Evolutionary conservation across 1,140 invertebrate genomes (phyloP).

Genomic region (Leptonema lineaticorne): DNA sequence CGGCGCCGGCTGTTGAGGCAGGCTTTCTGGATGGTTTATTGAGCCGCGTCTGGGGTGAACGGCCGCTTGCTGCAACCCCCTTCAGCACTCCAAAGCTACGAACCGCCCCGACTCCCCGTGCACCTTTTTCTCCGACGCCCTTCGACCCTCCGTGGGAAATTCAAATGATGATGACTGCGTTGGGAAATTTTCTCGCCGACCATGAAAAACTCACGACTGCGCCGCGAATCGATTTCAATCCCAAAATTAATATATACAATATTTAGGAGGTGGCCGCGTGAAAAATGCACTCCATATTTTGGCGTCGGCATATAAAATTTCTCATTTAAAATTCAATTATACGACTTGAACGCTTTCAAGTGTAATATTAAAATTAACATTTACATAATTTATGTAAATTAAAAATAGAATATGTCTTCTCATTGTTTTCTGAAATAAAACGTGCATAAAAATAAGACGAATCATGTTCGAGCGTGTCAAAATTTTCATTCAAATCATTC

Average conservation of each 20-base stretch:
- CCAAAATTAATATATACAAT: too few species aligned
- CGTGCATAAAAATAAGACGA: too few species aligned
- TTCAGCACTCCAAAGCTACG: neutral
- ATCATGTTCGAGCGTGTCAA: too few species aligned
- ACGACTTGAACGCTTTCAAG: neutral
- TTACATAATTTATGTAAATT: neutral
- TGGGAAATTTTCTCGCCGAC: neutral
- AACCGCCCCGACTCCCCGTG: conserved; percentile 3
- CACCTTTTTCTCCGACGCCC: conserved; percentile 21
- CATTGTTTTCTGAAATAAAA: too few species aligned
- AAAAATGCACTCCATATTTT: too few species aligned
- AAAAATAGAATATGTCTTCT: neutral
- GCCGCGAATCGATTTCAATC: neutral
- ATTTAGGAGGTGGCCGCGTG: too few species aligned
- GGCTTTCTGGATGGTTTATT: conserved; percentile 37
- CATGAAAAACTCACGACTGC: neutral
- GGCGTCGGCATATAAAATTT: too few species aligned
- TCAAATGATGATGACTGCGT: neutral
- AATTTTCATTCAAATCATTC: too few species aligned
- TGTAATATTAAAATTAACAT: neutral
- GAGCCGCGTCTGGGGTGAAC: conserved; percentile 42
- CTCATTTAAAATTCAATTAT: neutral
- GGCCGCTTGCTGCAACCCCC: conserved; percentile 37
- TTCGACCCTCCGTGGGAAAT: neutral
- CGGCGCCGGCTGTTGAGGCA: conserved; percentile 35